Evolutionary conservation across 2,888 invertebrate genomes (phyloP).

Genomic region (Galerucella pusilla): DNA sequence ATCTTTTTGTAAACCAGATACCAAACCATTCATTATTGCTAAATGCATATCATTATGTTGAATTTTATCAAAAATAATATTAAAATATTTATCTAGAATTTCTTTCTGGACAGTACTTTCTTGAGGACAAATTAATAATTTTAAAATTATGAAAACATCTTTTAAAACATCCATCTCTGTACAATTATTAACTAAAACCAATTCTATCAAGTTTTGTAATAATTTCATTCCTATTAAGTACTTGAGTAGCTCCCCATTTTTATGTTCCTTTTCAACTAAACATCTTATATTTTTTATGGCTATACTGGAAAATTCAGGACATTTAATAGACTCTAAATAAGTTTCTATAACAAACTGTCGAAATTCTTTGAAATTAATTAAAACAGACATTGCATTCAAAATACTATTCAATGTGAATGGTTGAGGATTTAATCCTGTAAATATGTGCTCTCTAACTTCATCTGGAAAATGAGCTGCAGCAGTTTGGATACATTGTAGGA

Average conservation of each 20-base stretch:
- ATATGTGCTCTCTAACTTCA: conserved; percentile 28
- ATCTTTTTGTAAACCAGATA: conserved; percentile 66
- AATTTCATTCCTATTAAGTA: conserved; percentile 30
- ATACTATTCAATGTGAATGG: neutral
- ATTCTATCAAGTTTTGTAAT: conserved; percentile 30
- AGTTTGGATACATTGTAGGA: conserved; percentile 26
- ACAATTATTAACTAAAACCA: conserved; percentile 9
- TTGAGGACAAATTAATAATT: conserved; percentile 64
- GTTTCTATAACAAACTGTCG: conserved; percentile 19
- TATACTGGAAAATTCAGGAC: neutral
- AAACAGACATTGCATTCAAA: conserved; percentile 14
- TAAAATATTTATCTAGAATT: conserved; percentile 64
- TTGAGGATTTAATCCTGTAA: conserved; percentile 12
- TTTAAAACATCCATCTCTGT: neutral
- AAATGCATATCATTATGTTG: conserved; percentile 57
- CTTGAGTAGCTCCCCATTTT: conserved; percentile 2
- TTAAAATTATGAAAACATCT: conserved; percentile 64
- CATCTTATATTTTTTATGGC: conserved; percentile 23
- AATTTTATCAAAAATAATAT: conserved; percentile 46
- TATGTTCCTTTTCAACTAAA: conserved; percentile 19
- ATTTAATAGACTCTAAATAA: conserved; percentile 22
- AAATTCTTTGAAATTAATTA: conserved; percentile 21
- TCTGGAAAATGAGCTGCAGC: conserved; percentile 20
- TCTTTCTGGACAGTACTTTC: conserved; percentile 64
- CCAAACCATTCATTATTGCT: conserved; percentile 67